phyloP scores from a whole-genome alignment of 2,888 invertebrate genomes.

The Diplazon laetatorius region DNA sequence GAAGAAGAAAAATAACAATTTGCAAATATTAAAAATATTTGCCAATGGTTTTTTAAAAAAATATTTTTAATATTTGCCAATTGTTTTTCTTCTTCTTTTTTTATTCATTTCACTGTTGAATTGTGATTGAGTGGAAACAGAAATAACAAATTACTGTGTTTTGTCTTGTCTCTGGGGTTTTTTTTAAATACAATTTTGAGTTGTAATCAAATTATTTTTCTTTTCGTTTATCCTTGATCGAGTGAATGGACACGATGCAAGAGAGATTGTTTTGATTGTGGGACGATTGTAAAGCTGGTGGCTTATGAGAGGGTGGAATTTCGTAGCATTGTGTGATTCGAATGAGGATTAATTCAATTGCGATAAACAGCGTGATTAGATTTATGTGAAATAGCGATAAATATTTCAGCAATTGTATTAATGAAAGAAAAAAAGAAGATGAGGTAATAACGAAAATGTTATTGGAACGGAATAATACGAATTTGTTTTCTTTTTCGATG shows the following conservation, averaged over 20 bases:
- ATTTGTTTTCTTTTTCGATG: no score
- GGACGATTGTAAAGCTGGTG: background rate
- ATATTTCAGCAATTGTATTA: conserved; percentile 22
- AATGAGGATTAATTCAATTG: conserved; percentile 7
- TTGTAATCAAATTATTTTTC: no score
- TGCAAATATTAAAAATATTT: no score
- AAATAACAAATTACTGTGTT: background rate
- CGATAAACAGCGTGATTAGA: conserved; percentile 36
- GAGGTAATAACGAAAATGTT: background rate
- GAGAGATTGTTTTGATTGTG: background rate
- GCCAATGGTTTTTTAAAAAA: no score
- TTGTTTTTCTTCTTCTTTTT: no score
- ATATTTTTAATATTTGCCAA: no score
- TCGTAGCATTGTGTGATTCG: background rate
- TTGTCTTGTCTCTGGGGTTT: background rate
- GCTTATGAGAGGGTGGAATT: background rate
- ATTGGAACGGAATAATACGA: background rate
- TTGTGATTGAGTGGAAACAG: background rate
- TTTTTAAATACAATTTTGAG: background rate
- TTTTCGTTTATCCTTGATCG: no score
- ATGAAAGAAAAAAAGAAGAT: conserved; percentile 2
- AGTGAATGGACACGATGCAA: no score
- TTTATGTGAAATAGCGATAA: background rate
- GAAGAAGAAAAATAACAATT: no score
- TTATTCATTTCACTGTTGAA: no score